Percentiles rank a stretch among this genome's conserved stretches.
These are phyloP conservation scores for Scolopax mira DNA, from an alignment of 2,113 vertebrate genomes.

Conservation along the genomic window DNA sequence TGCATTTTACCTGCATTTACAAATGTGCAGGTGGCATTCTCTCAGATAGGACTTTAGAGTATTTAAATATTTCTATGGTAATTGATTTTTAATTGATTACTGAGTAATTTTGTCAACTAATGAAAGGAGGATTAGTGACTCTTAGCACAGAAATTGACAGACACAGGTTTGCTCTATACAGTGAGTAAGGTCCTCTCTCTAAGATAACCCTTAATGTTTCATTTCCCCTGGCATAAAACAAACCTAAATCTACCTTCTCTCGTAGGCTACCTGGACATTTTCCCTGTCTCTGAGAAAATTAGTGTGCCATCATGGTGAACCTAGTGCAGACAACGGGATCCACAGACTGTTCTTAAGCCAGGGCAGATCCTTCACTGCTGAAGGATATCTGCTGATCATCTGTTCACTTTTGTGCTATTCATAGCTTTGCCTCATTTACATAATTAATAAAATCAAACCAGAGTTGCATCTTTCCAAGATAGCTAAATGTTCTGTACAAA, in stretches of 20 bases:
- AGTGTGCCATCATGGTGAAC: rapidly evolving
- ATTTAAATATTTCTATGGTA: background rate
- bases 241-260: background rate
- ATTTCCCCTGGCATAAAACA: background rate
- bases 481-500: background rate
- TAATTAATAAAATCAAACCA: background rate
- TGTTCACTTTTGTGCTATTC: background rate
- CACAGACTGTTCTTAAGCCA: background rate
- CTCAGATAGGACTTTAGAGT: background rate
- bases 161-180: background rate
- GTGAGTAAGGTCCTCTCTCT: background rate
- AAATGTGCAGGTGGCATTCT: background rate
- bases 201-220: background rate
- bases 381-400: background rate
- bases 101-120: background rate
- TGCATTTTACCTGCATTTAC: background rate
- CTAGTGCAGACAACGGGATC: rapidly evolving
- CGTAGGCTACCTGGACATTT: background rate
- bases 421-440: background rate
- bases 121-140: background rate
- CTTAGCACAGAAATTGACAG: background rate
- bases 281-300: background rate
- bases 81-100: background rate
- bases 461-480: background rate
- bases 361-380: background rate